These are phyloP conservation scores for Anisognathus igniventris DNA, from an alignment of 2,797 vertebrate genomes.

Conservation along the genomic window DNA sequence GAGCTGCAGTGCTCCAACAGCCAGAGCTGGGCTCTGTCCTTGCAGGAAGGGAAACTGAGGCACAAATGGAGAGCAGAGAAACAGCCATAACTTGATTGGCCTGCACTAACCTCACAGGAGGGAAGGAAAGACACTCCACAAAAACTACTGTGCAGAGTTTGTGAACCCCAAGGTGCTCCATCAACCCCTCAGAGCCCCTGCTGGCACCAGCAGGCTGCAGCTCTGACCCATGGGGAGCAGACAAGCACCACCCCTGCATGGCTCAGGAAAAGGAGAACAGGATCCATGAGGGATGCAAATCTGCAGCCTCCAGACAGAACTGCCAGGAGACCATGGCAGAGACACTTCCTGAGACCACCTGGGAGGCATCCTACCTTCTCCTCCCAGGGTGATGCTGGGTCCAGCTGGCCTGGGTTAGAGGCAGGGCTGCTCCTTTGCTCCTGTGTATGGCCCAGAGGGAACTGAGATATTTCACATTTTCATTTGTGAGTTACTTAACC, in stretches of 20 bases:
- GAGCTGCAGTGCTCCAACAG: not conserved
- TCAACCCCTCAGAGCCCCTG: not conserved
- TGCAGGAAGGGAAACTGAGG: not conserved
- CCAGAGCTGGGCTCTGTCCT: not conserved
- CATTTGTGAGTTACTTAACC: not conserved
- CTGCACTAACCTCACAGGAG: not conserved
- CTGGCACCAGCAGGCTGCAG: not conserved
- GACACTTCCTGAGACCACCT: not conserved
- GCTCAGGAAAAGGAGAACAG: not conserved
- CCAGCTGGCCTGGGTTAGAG: not conserved
- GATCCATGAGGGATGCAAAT: not conserved
- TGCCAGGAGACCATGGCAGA: not conserved
- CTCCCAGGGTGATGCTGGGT: fast-evolving
- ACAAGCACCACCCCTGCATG: fast-evolving
- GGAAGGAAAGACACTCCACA: not conserved
- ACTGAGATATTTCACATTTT: not conserved
- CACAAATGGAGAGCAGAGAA: not conserved
- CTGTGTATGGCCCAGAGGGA: fast-evolving
- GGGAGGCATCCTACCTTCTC: not conserved
- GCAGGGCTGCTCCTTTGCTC: not conserved
- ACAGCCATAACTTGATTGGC: not conserved
- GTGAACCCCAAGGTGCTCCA: fast-evolving
- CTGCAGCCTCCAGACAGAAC: not conserved
- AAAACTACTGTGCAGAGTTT: not conserved
- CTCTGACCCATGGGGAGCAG: not conserved